Conservation (phyloP, 2,888 invertebrate species). For the Drosophila borealis region DNA sequence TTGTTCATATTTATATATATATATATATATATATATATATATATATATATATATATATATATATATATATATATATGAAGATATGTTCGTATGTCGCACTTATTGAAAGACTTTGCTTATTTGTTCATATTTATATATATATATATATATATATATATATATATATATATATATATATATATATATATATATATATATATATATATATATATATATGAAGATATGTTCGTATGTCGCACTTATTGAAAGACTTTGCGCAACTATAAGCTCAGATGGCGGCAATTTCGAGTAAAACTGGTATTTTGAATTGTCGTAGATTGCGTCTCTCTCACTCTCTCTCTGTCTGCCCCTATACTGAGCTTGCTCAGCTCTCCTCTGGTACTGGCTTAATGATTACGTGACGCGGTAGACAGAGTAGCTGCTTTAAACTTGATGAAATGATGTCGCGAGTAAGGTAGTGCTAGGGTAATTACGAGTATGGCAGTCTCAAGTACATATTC, state of each 20-base stretch:
- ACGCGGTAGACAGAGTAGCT: conserved; percentile 45
- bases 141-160: background rate
- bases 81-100: background rate
- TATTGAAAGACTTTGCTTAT: too few relatives aligned
- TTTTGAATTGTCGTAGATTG: conserved; percentile 49
- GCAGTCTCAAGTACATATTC: conserved; percentile 17
- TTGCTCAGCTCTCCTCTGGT: conserved; percentile 14
- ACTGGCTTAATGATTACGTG: conserved; percentile 67
- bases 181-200: background rate
- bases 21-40: background rate
- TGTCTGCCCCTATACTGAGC: conserved; percentile 8
- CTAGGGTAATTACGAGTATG: conserved; percentile 19
- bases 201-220: background rate
- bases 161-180: too few relatives aligned
- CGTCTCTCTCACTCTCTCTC: background rate
- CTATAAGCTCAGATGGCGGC: conserved; percentile 47
- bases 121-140: background rate
- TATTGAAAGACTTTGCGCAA: conserved; percentile 32
- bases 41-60: too few relatives aligned
- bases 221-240: conserved; percentile 1
- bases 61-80: too few relatives aligned
- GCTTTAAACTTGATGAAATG: conserved; percentile 51
- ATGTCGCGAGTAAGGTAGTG: conserved; percentile 15
- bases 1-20: background rate
- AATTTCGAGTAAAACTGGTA: conserved; percentile 62